Evolutionary conservation across 2,888 invertebrate species (phyloP).

Genomic region (Drepanosiphum platanoidis): DNA sequence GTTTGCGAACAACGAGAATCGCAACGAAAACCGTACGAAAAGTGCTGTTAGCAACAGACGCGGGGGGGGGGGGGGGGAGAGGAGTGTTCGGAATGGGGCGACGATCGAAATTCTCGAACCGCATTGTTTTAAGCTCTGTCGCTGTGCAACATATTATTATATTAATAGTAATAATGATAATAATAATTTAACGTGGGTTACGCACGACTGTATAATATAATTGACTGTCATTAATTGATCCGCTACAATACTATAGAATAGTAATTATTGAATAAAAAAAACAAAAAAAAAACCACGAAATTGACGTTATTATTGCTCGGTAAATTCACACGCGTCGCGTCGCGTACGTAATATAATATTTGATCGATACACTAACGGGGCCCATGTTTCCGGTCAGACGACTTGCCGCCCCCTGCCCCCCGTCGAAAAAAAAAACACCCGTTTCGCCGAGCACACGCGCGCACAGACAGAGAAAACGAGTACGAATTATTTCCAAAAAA

Average conservation of each 20-base stretch:
- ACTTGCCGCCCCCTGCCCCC: neutral
- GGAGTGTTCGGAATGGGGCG: too few species aligned
- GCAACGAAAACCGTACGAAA: conserved; percentile 8
- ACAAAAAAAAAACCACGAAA: neutral
- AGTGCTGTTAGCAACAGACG: neutral
- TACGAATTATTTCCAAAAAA: too few species aligned
- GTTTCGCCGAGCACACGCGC: too few species aligned
- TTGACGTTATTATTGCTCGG: neutral
- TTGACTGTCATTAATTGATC: conserved; percentile 23
- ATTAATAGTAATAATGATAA: neutral
- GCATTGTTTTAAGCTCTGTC: conserved; percentile 26
- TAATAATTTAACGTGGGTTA: neutral
- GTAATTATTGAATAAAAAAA: neutral
- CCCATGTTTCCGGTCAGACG: too few species aligned
- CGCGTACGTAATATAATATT: neutral
- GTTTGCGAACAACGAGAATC: neutral
- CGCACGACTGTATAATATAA: neutral
- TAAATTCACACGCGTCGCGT: neutral
- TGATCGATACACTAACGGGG: too few species aligned
- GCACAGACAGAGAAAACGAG: too few species aligned
- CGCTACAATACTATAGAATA: neutral
- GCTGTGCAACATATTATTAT: neutral
- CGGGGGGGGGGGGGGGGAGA: neutral
- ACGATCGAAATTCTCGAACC: conserved; percentile 13
- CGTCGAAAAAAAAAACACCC: too few species aligned